Evolutionary conservation across 1,140 invertebrate genomes (phyloP), one percentile per base, ranked within the genome.

Genomic region (Cherax quadricarinatus): DNA sequence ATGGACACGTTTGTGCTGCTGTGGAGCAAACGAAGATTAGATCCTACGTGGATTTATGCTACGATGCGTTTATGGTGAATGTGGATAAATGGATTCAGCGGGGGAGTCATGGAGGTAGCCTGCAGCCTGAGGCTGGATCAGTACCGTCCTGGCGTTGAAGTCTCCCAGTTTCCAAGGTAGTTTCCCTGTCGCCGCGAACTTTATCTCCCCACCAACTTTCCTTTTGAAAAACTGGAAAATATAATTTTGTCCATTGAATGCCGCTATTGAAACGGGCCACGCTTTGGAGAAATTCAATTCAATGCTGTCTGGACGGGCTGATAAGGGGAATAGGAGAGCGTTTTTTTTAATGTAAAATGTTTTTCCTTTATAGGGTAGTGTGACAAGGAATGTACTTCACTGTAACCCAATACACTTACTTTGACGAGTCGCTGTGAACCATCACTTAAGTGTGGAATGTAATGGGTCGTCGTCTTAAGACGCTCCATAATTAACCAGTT

Each of bases 201-300:
- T 91, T 60, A 81, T 79, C 30, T 41, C 51, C 82, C 83, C 84
- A 84, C 89, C 75, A 91, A 91, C 84, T 86, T 60, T 24, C n/a
- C 89, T 91, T 91, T 91, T 86, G 89, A 81, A 91, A 91, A 91
- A 91, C 89, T 91, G 89, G 89, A 91, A 91, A 91, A 91, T 91
- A 91, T 91, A 91, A 91, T 91, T 91, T 84, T 91, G 89, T 91
- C 89, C 84, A 91, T 86, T 91, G 89, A 91, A 91, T 86, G 41
- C 73, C 70, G 84, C 89, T 66, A 91, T 91, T 91, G 89, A 91
- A 91, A 91, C 83, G 89, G 89, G 89, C 89, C 89, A 91, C 89
- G 89, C 89, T 91, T 91, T 91, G 89, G 83, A 91, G 89, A 91
- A 91, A 91, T 91, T 91, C 83, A 86, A 86, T 91, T 91, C 89